Conservation (phyloP, 2,113 vertebrate genomes). For the Daboia siamensis region DNA sequence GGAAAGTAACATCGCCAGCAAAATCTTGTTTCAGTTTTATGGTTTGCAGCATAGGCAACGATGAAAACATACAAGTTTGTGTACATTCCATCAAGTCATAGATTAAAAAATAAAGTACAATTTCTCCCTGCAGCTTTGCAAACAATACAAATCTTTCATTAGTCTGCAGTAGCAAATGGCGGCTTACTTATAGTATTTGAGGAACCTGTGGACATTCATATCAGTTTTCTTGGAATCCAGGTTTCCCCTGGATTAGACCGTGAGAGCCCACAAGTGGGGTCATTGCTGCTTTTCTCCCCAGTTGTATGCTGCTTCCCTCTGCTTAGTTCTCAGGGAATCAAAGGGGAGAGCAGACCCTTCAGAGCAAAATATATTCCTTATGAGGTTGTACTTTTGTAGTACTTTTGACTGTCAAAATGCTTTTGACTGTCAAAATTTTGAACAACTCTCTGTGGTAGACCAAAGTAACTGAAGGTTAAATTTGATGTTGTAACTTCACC, state of each 20-base stretch:
- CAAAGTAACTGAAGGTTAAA: neutral
- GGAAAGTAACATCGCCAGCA: neutral
- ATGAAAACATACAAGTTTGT: neutral
- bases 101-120: neutral
- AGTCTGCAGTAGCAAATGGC: neutral
- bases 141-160: neutral
- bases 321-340: neutral
- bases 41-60: neutral
- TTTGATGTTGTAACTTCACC: neutral
- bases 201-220: neutral
- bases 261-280: neutral
- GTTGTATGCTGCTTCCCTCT: neutral
- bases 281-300: neutral
- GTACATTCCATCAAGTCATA: neutral
- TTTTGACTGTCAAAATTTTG: neutral
- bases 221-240: neutral
- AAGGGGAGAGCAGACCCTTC: neutral
- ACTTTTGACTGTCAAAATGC: neutral
- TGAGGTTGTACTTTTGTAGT: neutral
- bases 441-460: neutral
- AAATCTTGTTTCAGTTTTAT: neutral
- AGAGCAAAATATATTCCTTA: neutral
- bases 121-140: neutral
- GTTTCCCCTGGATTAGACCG: neutral
- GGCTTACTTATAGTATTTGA: neutral